phyloP scores from a whole-genome alignment of 2,888 invertebrate species.

The Epinotia demarniana region DNA sequence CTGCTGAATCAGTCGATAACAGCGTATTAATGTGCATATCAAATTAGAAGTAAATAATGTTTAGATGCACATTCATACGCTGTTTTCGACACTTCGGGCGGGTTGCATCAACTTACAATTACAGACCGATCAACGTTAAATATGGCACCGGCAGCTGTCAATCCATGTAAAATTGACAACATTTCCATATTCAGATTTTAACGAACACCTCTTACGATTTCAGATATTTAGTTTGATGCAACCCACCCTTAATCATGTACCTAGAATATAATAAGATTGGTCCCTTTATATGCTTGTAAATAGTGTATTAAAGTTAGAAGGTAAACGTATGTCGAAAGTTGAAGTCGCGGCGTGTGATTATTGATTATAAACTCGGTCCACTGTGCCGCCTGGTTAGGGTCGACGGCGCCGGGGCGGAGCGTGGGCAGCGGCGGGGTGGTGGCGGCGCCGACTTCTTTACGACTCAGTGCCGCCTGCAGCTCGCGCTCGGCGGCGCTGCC shows the following conservation, averaged over 20 bases:
- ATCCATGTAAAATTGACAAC: no score
- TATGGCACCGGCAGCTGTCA: no score
- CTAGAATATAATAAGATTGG: constrained; percentile 40
- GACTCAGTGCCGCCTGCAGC: constrained; percentile 62
- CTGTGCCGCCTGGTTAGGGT: constrained; percentile 54
- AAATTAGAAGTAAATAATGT: no score
- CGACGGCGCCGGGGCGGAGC: constrained; percentile 59
- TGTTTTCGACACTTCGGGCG: no score
- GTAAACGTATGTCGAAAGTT: constrained; percentile 53
- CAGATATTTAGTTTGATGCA: no score
- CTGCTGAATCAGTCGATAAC: not conserved
- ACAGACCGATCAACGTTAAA: no score
- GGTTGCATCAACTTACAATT: no score
- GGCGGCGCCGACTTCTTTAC: constrained; percentile 50
- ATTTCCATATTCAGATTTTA: no score
- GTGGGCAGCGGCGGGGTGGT: constrained; percentile 44
- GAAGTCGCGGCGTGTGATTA: constrained; percentile 51
- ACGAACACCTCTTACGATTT: no score
- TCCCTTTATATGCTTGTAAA: constrained; percentile 64
- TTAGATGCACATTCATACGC: no score
- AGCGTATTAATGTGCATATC: no score
- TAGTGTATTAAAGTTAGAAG: constrained; percentile 68
- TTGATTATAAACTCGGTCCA: constrained; percentile 65
- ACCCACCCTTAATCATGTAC: not conserved
- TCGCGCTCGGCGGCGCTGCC: constrained; percentile 68